Percentiles rank a stretch among this genome's conserved stretches.
phyloP scores from a whole-genome alignment of 2,797 vertebrate genomes.

The Squalus acanthias region DNA sequence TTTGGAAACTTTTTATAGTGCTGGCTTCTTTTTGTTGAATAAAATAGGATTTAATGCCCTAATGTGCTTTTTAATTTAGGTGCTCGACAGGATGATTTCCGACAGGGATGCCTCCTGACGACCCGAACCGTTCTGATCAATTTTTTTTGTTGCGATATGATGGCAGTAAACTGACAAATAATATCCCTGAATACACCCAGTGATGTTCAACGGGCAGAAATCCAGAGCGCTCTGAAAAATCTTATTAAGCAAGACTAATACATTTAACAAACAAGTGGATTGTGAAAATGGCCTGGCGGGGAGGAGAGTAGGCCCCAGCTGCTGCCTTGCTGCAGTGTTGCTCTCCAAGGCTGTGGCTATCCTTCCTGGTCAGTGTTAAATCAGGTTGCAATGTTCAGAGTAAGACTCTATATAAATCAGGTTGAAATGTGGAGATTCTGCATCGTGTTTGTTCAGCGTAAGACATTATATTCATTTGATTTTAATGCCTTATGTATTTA shows the following conservation, averaged over 20 bases:
- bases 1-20: neutral
- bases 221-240: neutral
- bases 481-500: neutral
- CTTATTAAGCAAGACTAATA: neutral
- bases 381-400: neutral
- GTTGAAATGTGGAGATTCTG: too few species aligned
- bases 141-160: neutral
- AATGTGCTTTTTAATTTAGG: neutral
- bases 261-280: neutral
- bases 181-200: neutral
- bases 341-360: neutral
- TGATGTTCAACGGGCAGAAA: neutral
- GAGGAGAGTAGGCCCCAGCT: neutral
- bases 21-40: neutral
- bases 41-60: neutral
- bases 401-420: neutral
- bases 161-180: neutral
- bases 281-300: neutral
- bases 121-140: neutral
- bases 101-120: neutral
- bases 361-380: neutral
- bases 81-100: neutral
- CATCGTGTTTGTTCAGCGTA: too few species aligned
- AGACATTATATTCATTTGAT: neutral
- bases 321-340: neutral